Evolutionary conservation across 2,113 vertebrate species (phyloP).

Genomic region (Pionites leucogaster): DNA sequence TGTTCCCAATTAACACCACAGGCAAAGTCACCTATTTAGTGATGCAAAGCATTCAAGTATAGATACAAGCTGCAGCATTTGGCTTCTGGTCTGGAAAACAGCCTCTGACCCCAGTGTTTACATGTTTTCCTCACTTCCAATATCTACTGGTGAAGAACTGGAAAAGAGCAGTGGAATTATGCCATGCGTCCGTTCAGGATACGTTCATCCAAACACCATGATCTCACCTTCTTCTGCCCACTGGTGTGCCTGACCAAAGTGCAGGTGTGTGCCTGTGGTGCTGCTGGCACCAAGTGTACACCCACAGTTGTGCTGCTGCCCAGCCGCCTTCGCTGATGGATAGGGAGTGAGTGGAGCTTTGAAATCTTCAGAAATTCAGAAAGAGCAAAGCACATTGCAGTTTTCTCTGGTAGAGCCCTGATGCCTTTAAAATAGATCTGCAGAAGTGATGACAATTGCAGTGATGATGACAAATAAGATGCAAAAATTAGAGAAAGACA

Average conservation of each 20-base stretch:
- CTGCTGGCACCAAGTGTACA: neutral
- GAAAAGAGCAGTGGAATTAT: neutral
- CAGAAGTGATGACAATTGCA: neutral
- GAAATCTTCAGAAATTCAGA: neutral
- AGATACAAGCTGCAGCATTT: neutral
- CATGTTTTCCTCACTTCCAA: neutral
- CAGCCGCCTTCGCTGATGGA: rapidly evolving
- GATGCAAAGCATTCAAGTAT: neutral
- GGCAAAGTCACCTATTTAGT: neutral
- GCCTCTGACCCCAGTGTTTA: neutral
- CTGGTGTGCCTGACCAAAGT: neutral
- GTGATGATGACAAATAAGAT: neutral
- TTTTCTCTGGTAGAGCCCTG: neutral
- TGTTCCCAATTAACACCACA: neutral
- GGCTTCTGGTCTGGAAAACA: neutral
- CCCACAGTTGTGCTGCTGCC: rapidly evolving
- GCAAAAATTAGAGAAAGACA: neutral
- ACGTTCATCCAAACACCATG: rapidly evolving
- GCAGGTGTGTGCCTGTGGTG: neutral
- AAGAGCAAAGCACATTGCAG: neutral
- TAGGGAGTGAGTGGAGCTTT: neutral
- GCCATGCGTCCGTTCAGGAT: rapidly evolving
- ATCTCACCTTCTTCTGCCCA: neutral
- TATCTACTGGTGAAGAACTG: neutral
- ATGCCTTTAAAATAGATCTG: neutral